A percentile compares a stretch with the other conserved stretches of the same genome.
These are phyloP conservation scores for Amphiprion ocellaris DNA, from an alignment of 2,113 vertebrate species.

Conservation along the genomic window DNA sequence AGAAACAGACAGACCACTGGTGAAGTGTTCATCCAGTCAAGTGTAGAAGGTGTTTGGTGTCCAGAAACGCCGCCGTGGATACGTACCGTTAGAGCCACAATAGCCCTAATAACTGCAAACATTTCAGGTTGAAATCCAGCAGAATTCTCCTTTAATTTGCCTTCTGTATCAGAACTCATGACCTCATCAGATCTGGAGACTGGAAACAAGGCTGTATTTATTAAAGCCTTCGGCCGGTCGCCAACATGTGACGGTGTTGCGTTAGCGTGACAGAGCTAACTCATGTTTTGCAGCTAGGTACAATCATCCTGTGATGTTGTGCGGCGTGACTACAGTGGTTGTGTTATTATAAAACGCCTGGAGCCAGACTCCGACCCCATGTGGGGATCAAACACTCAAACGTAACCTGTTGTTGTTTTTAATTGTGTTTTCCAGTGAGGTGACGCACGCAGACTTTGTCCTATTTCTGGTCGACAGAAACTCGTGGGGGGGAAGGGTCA, in stretches of 20 bases:
- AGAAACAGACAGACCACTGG: no score
- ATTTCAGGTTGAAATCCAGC: no score
- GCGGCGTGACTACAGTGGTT: not conserved
- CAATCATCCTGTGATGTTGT: conserved; percentile 3
- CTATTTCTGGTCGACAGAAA: conserved; percentile 17
- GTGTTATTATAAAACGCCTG: not conserved
- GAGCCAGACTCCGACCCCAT: conserved; percentile 27
- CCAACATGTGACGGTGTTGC: not conserved
- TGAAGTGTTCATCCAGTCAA: no score
- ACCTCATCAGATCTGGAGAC: conserved; percentile 5
- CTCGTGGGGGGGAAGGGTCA: not conserved
- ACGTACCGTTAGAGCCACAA: no score
- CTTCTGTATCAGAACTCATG: not conserved
- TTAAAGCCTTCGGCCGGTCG: not conserved
- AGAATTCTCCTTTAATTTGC: not conserved
- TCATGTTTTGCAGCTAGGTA: not conserved
- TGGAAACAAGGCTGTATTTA: not conserved
- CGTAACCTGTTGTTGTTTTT: conserved; percentile 30
- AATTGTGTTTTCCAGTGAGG: not conserved
- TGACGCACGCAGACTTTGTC: conserved; percentile 23
- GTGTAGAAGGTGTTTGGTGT: no score
- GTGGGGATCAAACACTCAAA: conserved; percentile 35
- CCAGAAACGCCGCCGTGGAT: no score
- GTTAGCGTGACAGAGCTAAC: conserved; percentile 30
- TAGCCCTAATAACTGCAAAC: no score